phyloP scores from a whole-genome alignment of 2,113 vertebrate species.

The Gadus chalcogrammus region DNA sequence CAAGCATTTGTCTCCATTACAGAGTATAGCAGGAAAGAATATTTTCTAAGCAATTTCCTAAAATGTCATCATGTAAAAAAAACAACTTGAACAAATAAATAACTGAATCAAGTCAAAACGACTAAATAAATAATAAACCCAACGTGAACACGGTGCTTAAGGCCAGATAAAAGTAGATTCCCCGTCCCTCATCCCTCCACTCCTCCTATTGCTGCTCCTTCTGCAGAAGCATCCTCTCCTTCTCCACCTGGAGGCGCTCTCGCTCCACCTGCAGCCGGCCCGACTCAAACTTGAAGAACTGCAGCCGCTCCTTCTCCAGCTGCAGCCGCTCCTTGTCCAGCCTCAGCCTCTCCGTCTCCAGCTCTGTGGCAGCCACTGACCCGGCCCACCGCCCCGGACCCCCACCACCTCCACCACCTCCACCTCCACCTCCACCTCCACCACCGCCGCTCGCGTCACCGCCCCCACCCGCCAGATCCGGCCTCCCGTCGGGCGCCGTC shows the following conservation, averaged over 20 bases:
- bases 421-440: too few relatives aligned
- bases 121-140: not conserved
- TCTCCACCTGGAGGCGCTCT: constrained; percentile 90
- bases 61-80: too few relatives aligned
- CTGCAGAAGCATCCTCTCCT: constrained; percentile 88
- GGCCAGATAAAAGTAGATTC: not conserved
- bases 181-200: not conserved
- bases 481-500: constrained; percentile 10
- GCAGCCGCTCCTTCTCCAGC: constrained; percentile 88
- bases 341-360: constrained; percentile 86
- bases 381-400: constrained; percentile 4
- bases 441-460: constrained; percentile 45
- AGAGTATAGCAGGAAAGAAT: too few relatives aligned
- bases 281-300: constrained; percentile 88
- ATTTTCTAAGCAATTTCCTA: too few relatives aligned
- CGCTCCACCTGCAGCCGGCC: constrained; percentile 91
- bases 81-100: not conserved
- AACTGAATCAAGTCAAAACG: not conserved
- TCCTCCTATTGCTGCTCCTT: constrained; percentile 61
- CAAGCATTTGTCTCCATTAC: too few relatives aligned
- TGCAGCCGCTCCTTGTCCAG: constrained; percentile 89
- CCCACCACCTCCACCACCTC: too few relatives aligned
- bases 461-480: constrained; percentile 55
- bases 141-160: not conserved
- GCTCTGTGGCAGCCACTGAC: constrained; percentile 74